Conservation (phyloP, 2,888 invertebrate species). For the Cheilosia pagana region DNA sequence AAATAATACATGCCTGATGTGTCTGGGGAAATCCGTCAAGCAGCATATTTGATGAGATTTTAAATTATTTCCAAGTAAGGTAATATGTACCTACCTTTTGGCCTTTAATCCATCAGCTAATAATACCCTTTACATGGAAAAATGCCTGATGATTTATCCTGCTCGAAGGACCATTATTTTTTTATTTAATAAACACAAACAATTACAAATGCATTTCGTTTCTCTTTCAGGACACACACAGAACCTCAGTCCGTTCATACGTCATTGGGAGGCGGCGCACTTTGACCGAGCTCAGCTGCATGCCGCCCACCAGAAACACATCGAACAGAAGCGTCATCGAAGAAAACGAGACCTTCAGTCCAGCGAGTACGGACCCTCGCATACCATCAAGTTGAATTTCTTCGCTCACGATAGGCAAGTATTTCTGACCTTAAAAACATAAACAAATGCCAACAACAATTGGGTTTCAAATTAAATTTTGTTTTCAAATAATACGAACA, state of each 20-base stretch:
- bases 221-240: conserved; percentile 85
- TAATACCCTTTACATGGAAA: neutral
- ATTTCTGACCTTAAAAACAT: neutral
- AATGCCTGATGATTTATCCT: neutral
- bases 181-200: neutral
- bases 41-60: conserved; percentile 15
- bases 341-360: conserved; percentile 81
- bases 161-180: neutral
- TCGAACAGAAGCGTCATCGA: conserved; percentile 81
- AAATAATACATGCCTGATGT: conserved; percentile 1
- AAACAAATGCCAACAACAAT: conserved; percentile 8
- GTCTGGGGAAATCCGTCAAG: conserved; percentile 20
- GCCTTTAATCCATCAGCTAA: neutral
- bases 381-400: conserved; percentile 83
- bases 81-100: neutral
- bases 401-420: conserved; percentile 83
- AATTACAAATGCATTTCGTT: conserved; percentile 15
- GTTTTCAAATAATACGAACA: neutral
- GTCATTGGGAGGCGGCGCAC: conserved; percentile 91
- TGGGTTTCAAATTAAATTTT: neutral
- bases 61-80: neutral
- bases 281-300: conserved; percentile 86
- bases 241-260: conserved; percentile 89
- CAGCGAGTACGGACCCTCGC: conserved; percentile 80
- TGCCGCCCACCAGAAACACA: conserved; percentile 82